Conservation (phyloP, 2,888 invertebrate genomes). For the Plebejus argus region DNA sequence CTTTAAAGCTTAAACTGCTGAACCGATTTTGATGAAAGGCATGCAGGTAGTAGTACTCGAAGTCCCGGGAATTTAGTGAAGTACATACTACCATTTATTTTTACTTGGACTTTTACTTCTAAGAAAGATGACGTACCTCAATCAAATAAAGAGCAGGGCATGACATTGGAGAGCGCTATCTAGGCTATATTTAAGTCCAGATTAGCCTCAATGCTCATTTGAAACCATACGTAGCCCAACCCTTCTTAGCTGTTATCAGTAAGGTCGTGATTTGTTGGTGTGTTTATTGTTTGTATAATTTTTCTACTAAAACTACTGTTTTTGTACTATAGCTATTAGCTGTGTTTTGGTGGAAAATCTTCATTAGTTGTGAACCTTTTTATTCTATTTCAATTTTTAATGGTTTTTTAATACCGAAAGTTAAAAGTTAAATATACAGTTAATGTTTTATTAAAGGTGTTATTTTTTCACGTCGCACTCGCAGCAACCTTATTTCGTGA, state of each 20-base stretch:
- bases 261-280: not conserved
- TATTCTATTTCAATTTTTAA: no score
- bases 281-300: not conserved
- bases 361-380: no score
- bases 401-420: no score
- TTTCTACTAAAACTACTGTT: not conserved
- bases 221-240: conserved; percentile 13
- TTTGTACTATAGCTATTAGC: not conserved
- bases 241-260: conserved; percentile 22
- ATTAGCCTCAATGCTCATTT: conserved; percentile 22
- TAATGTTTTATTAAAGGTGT: not conserved
- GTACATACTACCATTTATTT: not conserved
- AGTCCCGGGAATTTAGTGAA: no score
- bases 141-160: not conserved
- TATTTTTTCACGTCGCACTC: not conserved
- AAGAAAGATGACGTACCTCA: not conserved
- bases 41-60: no score
- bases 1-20: no score
- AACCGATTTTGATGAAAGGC: no score
- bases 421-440: no score
- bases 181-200: conserved; percentile 21
- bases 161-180: not conserved
- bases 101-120: not conserved
- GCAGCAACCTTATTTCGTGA: not conserved
- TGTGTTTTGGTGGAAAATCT: not conserved